A percentile compares a stretch with the other conserved stretches of the same genome.
These are phyloP conservation scores for Cynoglossus semilaevis DNA, from an alignment of 2,113 vertebrate species.

Conservation along the genomic window DNA sequence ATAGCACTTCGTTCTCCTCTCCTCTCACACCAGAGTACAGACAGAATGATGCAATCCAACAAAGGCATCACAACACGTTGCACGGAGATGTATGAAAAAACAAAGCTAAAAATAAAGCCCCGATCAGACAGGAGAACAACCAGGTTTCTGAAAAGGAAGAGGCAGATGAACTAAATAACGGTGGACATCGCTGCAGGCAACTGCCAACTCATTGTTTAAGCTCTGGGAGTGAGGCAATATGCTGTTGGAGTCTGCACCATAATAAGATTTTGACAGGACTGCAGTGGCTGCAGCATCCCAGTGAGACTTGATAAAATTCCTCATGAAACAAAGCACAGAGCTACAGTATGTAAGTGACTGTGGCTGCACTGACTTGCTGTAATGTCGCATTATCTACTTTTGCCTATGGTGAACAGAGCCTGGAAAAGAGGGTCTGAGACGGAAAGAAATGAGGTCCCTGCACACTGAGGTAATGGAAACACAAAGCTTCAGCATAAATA, in stretches of 20 bases:
- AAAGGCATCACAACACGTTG: constrained; percentile 27
- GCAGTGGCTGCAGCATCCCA: constrained; percentile 23
- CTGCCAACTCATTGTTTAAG: constrained; percentile 1
- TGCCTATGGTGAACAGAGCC: constrained; percentile 27
- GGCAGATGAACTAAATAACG: neutral
- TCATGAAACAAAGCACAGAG: constrained; percentile 22
- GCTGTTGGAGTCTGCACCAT: constrained; percentile 9
- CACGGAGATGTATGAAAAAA: constrained; percentile 31
- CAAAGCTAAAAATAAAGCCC: constrained; percentile 35
- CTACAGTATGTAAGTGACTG: constrained; percentile 7
- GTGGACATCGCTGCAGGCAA: constrained; percentile 5
- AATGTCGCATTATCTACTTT: constrained; percentile 32
- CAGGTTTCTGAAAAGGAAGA: constrained; percentile 9
- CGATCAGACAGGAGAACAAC: constrained; percentile 12
- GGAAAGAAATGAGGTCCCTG: constrained; percentile 8
- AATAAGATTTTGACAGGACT: constrained; percentile 24
- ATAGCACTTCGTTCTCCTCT: constrained; percentile 39
- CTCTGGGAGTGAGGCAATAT: neutral
- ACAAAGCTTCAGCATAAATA: constrained; percentile 13
- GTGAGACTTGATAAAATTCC: constrained; percentile 28
- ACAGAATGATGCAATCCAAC: constrained; percentile 50
- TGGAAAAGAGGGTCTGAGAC: constrained; percentile 1
- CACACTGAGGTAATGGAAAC: constrained; percentile 22
- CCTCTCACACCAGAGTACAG: constrained; percentile 22
- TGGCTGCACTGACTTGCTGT: constrained; percentile 14